phyloP scores from a whole-genome alignment of 2,797 vertebrate species.

The Galago senegalensis region DNA sequence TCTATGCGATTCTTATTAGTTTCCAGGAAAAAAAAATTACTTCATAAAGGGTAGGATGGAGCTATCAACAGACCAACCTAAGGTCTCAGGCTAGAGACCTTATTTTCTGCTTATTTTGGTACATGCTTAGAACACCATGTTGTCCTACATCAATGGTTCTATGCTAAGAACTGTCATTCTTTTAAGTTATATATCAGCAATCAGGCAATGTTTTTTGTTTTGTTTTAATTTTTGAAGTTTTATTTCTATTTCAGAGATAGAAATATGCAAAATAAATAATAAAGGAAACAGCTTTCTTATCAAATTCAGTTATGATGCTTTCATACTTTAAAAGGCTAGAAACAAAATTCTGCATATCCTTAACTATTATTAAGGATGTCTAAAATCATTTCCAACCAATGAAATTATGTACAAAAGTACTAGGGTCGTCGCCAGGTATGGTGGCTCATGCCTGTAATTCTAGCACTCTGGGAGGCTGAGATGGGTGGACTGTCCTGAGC shows the following conservation, averaged over 20 bases:
- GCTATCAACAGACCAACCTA: neutral
- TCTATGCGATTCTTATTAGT: neutral
- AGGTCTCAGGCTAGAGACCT: neutral
- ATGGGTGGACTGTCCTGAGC: too few relatives aligned
- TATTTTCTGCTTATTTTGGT: neutral
- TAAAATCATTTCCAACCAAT: neutral
- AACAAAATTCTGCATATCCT: neutral
- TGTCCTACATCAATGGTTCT: neutral
- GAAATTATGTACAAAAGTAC: neutral
- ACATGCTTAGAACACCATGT: neutral
- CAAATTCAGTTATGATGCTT: constrained; percentile 26
- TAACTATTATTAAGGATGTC: neutral
- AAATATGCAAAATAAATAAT: constrained; percentile 1
- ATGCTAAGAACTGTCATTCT: neutral
- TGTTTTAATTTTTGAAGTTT: too few relatives aligned
- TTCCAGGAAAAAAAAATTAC: neutral
- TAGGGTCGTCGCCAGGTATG: too few relatives aligned
- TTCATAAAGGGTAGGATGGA: neutral
- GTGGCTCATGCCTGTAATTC: too few relatives aligned
- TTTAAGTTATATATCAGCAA: neutral
- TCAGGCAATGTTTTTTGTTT: too few relatives aligned
- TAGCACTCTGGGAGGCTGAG: too few relatives aligned
- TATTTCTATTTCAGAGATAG: neutral
- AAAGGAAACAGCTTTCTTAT: neutral
- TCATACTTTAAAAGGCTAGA: constrained; percentile 19